Evolutionary conservation across 92 coral and sea anemone genomes (phyloP).

Genomic region (Isaurus tuberculatus): DNA sequence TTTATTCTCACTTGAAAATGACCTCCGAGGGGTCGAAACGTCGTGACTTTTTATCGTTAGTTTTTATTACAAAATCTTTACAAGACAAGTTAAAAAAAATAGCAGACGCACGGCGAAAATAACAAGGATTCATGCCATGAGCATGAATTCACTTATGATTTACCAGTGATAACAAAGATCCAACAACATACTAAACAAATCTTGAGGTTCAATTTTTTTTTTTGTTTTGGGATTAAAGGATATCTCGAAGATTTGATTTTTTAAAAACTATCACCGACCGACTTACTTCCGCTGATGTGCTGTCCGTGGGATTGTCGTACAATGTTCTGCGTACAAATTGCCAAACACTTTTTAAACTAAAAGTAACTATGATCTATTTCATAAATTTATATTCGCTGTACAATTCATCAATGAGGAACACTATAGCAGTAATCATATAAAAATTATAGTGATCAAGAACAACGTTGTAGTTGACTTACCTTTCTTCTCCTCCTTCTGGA

Average conservation of each 20-base stretch:
- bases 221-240: slow-evolving; percentile 16
- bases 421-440: slow-evolving; percentile 6
- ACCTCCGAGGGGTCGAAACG: no score
- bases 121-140: slow-evolving; percentile 8
- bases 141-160: slow-evolving; percentile 14
- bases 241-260: slow-evolving; percentile 32
- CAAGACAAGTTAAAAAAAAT: slow-evolving; percentile 11
- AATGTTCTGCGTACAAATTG: slow-evolving; percentile 20
- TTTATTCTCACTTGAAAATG: no score
- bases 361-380: slow-evolving; percentile 12
- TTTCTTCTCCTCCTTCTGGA: slow-evolving; percentile 27
- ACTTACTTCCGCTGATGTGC: slow-evolving; percentile 20
- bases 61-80: slow-evolving; percentile 2
- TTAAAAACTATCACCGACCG: slow-evolving; percentile 29
- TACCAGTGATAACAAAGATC: slow-evolving; percentile 27
- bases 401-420: slow-evolving; percentile 15
- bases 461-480: slow-evolving; percentile 22
- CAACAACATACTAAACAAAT: slow-evolving; percentile 22
- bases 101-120: background rate
- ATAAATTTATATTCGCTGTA: slow-evolving; percentile 1
- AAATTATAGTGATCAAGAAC: slow-evolving; percentile 14
- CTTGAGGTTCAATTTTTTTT: slow-evolving; percentile 1
- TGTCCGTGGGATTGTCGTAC: background rate
- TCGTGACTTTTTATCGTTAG: background rate
- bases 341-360: slow-evolving; percentile 23